Evolutionary conservation across 2,888 invertebrate species (phyloP).

Genomic region (Orgyia antiqua): DNA sequence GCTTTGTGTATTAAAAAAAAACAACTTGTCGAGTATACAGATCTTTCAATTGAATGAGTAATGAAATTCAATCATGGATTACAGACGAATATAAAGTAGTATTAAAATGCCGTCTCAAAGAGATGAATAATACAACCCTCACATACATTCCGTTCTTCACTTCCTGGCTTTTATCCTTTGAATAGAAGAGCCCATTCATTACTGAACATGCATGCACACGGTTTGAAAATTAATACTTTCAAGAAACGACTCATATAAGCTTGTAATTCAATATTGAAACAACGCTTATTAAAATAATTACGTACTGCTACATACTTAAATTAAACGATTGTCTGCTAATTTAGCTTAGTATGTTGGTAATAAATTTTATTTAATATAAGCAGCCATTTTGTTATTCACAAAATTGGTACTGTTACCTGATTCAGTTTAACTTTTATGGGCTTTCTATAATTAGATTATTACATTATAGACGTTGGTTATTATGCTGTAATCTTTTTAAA

Average conservation of each 20-base stretch:
- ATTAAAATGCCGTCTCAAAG: conserved; percentile 5
- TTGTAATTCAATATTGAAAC: conserved; percentile 16
- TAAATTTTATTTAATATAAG: conserved; percentile 5
- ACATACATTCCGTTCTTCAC: conserved; percentile 7
- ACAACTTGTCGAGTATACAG: too few species aligned
- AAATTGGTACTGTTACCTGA: conserved; percentile 26
- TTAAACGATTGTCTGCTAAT: conserved; percentile 8
- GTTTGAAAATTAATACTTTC: conserved; percentile 13
- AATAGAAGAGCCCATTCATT: conserved; percentile 22
- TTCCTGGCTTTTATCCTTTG: conserved; percentile 24
- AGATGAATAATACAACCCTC: conserved; percentile 13
- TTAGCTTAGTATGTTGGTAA: conserved; percentile 5
- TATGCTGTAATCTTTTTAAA: too few species aligned
- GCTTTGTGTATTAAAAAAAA: too few species aligned
- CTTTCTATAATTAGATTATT: conserved; percentile 9
- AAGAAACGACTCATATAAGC: not conserved
- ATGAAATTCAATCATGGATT: conserved; percentile 5
- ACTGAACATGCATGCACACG: conserved; percentile 2
- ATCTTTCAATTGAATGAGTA: conserved; percentile 4
- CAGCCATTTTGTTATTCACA: conserved; percentile 12
- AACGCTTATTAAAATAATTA: conserved; percentile 14
- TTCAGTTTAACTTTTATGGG: conserved; percentile 15
- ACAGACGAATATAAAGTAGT: too few species aligned
- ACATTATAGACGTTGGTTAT: too few species aligned
- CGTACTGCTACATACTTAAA: conserved; percentile 10